Evolutionary conservation across 2,113 vertebrate genomes (phyloP).

Genomic region (Kobus ellipsiprymnus): DNA sequence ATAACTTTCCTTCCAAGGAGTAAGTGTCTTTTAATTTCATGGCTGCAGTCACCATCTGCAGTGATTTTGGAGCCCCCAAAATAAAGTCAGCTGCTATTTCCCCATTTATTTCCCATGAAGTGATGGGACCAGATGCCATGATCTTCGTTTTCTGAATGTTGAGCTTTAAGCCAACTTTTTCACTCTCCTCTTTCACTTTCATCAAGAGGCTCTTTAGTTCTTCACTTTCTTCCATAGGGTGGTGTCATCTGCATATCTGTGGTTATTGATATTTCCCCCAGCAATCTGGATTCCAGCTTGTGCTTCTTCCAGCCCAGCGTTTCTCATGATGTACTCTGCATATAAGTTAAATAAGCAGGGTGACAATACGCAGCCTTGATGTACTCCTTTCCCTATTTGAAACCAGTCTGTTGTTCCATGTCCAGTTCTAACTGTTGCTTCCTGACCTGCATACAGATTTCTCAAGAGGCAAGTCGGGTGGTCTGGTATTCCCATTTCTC

Average conservation of each 20-base stretch:
- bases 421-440: not conserved
- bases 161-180: not conserved
- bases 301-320: not conserved
- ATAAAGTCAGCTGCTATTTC: not conserved
- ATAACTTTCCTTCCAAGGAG: not conserved
- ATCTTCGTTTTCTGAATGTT: not conserved
- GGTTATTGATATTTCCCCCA: not conserved
- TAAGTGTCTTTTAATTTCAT: not conserved
- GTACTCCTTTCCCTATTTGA: accelerated
- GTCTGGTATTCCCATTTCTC: not conserved
- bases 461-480: not conserved
- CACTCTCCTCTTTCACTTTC: not conserved
- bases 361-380: not conserved
- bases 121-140: not conserved
- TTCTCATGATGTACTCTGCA: not conserved
- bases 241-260: not conserved
- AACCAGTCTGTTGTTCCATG: not conserved
- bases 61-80: not conserved
- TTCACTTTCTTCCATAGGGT: not conserved
- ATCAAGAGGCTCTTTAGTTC: not conserved
- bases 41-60: not conserved
- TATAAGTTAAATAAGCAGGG: not conserved
- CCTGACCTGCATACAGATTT: not conserved
- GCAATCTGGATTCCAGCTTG: not conserved
- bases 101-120: not conserved